Conservation (phyloP, 1,140 invertebrate species). For the Drosophila trapezifrons region DNA sequence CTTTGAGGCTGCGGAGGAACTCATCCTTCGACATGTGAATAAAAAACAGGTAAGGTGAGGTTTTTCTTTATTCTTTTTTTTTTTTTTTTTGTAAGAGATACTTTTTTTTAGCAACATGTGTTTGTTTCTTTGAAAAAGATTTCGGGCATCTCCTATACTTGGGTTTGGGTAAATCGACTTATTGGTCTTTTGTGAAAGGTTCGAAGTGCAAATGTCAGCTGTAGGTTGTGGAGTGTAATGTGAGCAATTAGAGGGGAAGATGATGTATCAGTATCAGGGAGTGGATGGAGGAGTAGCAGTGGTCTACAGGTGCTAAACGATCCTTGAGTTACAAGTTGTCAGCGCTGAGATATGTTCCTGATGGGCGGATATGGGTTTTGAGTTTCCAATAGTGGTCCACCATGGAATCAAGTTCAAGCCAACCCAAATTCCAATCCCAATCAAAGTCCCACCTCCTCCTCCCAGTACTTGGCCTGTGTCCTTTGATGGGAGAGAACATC, state of each 20-base stretch:
- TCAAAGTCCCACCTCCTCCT: conserved; percentile 8
- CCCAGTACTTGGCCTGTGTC: conserved; percentile 38
- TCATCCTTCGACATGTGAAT: conserved; percentile 53
- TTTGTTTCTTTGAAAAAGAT: conserved; percentile 57
- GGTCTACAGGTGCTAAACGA: conserved; percentile 68
- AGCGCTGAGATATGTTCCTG: conserved; percentile 40
- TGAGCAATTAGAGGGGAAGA: conserved; percentile 64
- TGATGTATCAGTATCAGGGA: conserved; percentile 58
- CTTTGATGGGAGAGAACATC: conserved; percentile 23
- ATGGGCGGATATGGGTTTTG: conserved; percentile 68
- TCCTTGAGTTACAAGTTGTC: conserved; percentile 47
- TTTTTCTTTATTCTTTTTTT: conserved; percentile 14
- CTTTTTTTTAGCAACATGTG: conserved; percentile 71
- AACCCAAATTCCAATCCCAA: conserved; percentile 4
- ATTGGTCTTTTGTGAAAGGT: conserved; percentile 66
- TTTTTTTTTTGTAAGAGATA: conserved; percentile 63
- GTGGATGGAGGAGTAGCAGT: conserved; percentile 5
- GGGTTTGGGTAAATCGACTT: conserved; percentile 59
- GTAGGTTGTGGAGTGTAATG: conserved; percentile 52
- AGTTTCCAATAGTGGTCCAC: conserved; percentile 41
- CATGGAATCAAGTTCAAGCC: conserved; percentile 27
- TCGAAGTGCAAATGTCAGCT: conserved; percentile 74
- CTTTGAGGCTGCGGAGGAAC: conserved; percentile 4
- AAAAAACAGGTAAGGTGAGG: conserved; percentile 71
- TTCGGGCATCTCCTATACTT: conserved; percentile 9